A percentile compares a stretch with the other conserved stretches of the same genome.
Evolutionary conservation across 2,888 invertebrate genomes (phyloP).

Genomic region (Cerceris rybyensis): DNA sequence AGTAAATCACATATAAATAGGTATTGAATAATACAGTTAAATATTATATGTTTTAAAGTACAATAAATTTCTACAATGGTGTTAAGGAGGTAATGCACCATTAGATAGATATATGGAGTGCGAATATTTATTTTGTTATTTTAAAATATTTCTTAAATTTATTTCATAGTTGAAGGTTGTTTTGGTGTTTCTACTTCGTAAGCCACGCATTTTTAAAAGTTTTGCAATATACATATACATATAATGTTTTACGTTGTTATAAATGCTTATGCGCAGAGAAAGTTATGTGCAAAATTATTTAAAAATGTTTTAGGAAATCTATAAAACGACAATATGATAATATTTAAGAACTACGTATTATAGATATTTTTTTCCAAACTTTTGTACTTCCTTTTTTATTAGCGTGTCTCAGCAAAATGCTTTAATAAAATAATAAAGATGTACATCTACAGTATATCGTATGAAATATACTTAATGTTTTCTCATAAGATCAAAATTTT

Average conservation of each 20-base stretch:
- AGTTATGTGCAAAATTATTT: conserved; percentile 5
- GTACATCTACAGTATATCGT: conserved; percentile 22
- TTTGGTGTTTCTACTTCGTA: conserved; percentile 22
- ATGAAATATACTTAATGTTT: conserved; percentile 52
- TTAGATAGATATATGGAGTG: conserved; percentile 59
- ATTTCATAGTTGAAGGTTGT: conserved; percentile 18
- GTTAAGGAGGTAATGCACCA: conserved; percentile 70
- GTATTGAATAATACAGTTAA: conserved; percentile 18
- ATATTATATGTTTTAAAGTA: conserved; percentile 2
- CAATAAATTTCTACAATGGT: conserved; percentile 67
- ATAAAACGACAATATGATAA: not conserved
- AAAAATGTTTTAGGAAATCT: not conserved
- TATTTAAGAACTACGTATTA: not conserved
- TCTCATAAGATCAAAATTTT: conserved; percentile 37
- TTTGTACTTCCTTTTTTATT: conserved; percentile 11
- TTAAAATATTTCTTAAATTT: conserved; percentile 8
- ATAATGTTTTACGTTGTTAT: conserved; percentile 1
- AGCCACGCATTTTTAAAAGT: conserved; percentile 30
- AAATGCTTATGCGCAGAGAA: not conserved
- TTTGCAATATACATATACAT: conserved; percentile 1
- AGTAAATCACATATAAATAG: conserved; percentile 19
- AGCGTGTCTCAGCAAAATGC: conserved; percentile 13
- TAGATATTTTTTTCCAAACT: not conserved
- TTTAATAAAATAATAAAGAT: conserved; percentile 12
- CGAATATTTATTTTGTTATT: conserved; percentile 34